Evolutionary conservation across 2,888 invertebrate species (phyloP).

Genomic region (Macaria notata): DNA sequence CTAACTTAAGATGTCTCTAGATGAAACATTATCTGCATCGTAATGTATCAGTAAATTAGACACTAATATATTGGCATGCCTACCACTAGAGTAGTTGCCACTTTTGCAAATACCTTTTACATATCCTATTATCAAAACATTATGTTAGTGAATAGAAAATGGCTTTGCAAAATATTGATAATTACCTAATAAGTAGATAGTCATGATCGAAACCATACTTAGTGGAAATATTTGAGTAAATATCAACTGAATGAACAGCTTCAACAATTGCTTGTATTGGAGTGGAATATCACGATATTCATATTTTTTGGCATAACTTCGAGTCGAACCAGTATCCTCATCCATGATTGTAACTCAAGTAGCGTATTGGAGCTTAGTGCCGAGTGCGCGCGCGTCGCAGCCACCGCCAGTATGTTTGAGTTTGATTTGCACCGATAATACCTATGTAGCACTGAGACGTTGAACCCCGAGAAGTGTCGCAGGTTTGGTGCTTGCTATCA

Average conservation of each 20-base stretch:
- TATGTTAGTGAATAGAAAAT: too few relatives aligned
- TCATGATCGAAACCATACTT: neutral
- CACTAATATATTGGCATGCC: too few relatives aligned
- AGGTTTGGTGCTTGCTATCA: slow-evolving; percentile 43
- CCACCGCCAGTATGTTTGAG: slow-evolving; percentile 54
- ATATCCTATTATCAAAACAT: too few relatives aligned
- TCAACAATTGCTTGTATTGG: slow-evolving; percentile 29
- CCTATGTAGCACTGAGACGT: slow-evolving; percentile 43
- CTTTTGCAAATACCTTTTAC: too few relatives aligned
- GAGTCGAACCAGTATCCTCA: slow-evolving; percentile 29
- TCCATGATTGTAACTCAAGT: slow-evolving; percentile 37
- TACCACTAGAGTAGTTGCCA: too few relatives aligned
- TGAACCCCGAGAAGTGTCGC: slow-evolving; percentile 28
- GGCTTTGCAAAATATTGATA: too few relatives aligned
- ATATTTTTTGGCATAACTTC: slow-evolving; percentile 68
- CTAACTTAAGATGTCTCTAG: too few relatives aligned
- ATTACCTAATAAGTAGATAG: too few relatives aligned
- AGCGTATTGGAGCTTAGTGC: slow-evolving; percentile 30
- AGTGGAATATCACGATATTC: slow-evolving; percentile 62
- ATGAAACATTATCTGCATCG: too few relatives aligned
- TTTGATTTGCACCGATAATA: slow-evolving; percentile 60
- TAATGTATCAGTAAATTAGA: too few relatives aligned
- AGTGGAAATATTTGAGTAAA: neutral
- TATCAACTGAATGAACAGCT: slow-evolving; percentile 17
- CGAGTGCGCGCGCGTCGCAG: slow-evolving; percentile 31